Evolutionary conservation across 2,113 vertebrate genomes (phyloP).

Genomic region (Chloropsis cyanopogon): DNA sequence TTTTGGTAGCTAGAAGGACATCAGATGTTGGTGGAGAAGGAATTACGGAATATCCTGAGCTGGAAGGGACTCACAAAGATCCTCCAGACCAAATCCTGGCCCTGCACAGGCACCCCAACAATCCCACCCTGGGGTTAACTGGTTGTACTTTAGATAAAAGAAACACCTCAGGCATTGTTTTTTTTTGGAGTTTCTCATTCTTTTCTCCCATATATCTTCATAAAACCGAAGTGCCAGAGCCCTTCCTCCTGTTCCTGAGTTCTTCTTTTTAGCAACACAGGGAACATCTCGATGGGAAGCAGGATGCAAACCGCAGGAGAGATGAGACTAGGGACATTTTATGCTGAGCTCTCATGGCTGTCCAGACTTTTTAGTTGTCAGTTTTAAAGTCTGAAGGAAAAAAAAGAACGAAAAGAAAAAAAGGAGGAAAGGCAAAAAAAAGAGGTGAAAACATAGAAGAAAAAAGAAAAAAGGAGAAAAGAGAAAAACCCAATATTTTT

Average conservation of each 20-base stretch:
- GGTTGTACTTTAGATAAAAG: neutral
- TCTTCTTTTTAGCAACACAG: neutral
- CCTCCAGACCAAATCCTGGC: neutral
- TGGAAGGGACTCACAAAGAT: neutral
- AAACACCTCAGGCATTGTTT: neutral
- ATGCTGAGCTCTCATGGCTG: neutral
- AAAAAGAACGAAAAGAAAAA: rapidly evolving
- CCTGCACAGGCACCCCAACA: neutral
- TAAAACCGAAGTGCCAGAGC: neutral
- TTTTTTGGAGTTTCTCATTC: neutral
- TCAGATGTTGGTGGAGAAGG: neutral
- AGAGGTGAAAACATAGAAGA: rapidly evolving
- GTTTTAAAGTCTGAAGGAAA: neutral
- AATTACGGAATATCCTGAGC: neutral
- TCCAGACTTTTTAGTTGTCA: neutral
- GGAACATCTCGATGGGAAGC: neutral
- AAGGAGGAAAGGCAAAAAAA: too few species aligned
- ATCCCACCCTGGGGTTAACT: neutral
- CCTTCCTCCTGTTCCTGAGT: neutral
- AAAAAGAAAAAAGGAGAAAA: too few species aligned
- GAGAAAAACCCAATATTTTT: neutral
- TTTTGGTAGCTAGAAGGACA: neutral
- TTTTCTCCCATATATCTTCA: neutral
- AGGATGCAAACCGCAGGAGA: neutral
- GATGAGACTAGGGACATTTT: neutral